phyloP scores from a whole-genome alignment of 1,140 invertebrate species.

The Agraylea sexmaculata region DNA sequence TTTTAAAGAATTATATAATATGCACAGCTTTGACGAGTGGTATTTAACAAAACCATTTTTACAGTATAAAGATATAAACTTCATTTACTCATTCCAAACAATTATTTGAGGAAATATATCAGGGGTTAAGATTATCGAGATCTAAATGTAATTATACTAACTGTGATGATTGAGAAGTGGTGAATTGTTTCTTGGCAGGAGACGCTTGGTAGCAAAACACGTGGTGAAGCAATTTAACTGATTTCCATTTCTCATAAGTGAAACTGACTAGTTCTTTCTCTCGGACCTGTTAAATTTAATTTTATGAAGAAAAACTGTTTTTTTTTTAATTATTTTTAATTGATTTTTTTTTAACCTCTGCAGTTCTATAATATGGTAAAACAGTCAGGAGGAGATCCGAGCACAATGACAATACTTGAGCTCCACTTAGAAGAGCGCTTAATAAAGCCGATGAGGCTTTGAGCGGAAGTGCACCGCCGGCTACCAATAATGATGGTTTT shows the following conservation, averaged over 20 bases:
- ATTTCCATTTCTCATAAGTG: slow-evolving; percentile 69
- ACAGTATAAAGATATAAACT: slow-evolving; percentile 2
- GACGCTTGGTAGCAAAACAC: slow-evolving; percentile 79
- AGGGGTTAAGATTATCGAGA: background rate
- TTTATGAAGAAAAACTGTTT: background rate
- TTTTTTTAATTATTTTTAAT: background rate
- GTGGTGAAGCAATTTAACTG: slow-evolving; percentile 74
- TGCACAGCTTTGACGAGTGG: background rate
- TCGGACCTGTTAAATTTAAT: slow-evolving; percentile 43
- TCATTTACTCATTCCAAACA: too few relatives aligned
- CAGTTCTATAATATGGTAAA: slow-evolving; percentile 66
- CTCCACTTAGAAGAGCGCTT: slow-evolving; percentile 61
- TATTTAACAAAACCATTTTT: background rate
- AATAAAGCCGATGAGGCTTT: slow-evolving; percentile 52
- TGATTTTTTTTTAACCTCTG: slow-evolving; percentile 55
- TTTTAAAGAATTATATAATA: slow-evolving; percentile 2
- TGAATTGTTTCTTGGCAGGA: slow-evolving; percentile 65
- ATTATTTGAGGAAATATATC: background rate
- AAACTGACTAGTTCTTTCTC: slow-evolving; percentile 73
- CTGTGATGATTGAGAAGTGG: slow-evolving; percentile 54
- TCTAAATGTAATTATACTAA: slow-evolving; percentile 27
- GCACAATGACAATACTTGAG: slow-evolving; percentile 68
- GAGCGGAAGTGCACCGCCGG: slow-evolving; percentile 60
- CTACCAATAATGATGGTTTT: slow-evolving; percentile 59
- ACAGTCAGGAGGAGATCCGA: slow-evolving; percentile 69